Conservation (phyloP, 30 jellyfish, hydroid and myxozoan species). For the Turritopsis rubra region DNA sequence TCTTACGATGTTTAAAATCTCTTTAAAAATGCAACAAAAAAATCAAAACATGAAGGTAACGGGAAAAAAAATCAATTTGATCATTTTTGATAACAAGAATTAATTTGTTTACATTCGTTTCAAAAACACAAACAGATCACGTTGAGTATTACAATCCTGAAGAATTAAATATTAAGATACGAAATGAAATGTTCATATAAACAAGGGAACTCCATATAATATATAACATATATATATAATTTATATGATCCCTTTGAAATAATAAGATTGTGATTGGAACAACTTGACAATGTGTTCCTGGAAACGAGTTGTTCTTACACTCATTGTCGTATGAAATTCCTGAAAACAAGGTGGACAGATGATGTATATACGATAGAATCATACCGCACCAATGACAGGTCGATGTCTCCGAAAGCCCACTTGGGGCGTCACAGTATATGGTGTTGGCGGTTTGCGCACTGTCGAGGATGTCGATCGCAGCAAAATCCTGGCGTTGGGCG, state of each 20-base stretch:
- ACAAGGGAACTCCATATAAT: too few relatives aligned
- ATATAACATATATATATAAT: neutral
- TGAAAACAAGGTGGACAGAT: too few relatives aligned
- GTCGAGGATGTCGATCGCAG: conserved; percentile 5
- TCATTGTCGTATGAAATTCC: too few relatives aligned
- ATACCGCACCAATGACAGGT: neutral
- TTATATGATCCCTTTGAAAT: neutral
- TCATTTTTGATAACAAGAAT: neutral
- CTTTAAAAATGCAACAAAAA: neutral
- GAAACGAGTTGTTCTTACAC: too few relatives aligned
- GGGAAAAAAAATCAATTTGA: neutral
- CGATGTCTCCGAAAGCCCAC: conserved; percentile 10
- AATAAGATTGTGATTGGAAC: neutral
- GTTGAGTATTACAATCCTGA: neutral
- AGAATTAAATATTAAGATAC: neutral
- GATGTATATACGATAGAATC: neutral
- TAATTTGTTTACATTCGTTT: neutral
- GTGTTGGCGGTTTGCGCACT: conserved; percentile 9
- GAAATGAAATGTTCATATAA: too few relatives aligned
- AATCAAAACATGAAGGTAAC: neutral
- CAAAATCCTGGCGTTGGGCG: neutral
- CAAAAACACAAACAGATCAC: neutral
- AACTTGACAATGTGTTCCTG: neutral
- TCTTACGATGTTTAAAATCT: neutral
- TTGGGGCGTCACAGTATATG: conserved; percentile 12